phyloP scores from a whole-genome alignment of 2,888 invertebrate genomes.

The Epistrophe grossulariae region DNA sequence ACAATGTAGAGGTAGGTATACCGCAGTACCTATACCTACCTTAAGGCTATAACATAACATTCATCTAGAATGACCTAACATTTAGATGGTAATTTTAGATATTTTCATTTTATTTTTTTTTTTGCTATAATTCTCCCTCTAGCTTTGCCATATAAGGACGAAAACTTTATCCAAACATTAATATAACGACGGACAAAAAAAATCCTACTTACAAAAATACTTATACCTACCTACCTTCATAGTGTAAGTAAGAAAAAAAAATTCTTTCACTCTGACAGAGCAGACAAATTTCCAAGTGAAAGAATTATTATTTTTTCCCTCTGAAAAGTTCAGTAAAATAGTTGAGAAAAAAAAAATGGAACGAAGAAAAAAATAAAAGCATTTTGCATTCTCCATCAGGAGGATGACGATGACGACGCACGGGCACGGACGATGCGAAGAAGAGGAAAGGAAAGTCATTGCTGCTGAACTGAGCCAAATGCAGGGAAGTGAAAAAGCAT shows the following conservation, averaged over 20 bases:
- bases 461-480: slow-evolving; percentile 24
- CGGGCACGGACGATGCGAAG: not conserved
- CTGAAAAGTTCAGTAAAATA: slow-evolving; percentile 17
- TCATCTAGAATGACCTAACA: slow-evolving; percentile 38
- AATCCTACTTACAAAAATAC: slow-evolving; percentile 1
- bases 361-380: not conserved
- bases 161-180: slow-evolving; percentile 38
- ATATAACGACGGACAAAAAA: not conserved
- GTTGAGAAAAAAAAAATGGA: not conserved
- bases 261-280: slow-evolving; percentile 30
- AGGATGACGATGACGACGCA: not conserved
- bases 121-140: not conserved
- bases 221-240: not conserved
- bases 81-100: slow-evolving; percentile 62
- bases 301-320: slow-evolving; percentile 37
- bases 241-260: not conserved
- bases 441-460: slow-evolving; percentile 1
- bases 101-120: slow-evolving; percentile 14
- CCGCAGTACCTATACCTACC: not conserved
- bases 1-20: not conserved
- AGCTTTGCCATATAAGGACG: not conserved
- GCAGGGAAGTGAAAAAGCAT: slow-evolving; percentile 37
- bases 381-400: slow-evolving; percentile 7
- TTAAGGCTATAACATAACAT: slow-evolving; percentile 15
- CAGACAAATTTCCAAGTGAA: slow-evolving; percentile 38